These are phyloP conservation scores for Microdon myrmicae DNA, from an alignment of 2,888 invertebrate genomes.

Conservation along the genomic window DNA sequence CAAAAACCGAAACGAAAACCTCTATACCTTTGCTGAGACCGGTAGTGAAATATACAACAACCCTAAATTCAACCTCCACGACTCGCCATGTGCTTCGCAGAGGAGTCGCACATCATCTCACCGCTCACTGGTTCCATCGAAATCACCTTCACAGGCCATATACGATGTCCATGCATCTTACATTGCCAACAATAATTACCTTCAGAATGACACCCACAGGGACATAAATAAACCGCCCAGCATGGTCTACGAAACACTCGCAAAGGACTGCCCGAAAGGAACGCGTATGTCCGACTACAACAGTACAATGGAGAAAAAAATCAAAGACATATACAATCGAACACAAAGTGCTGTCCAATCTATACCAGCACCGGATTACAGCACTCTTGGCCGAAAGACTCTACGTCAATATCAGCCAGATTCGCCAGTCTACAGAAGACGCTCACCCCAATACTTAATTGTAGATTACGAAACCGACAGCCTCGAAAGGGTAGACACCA, in stretches of 20 bases:
- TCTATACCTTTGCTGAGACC: constrained; percentile 61
- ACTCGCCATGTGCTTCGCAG: constrained; percentile 62
- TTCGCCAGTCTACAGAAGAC: constrained; percentile 65
- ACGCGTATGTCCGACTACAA: constrained; percentile 67
- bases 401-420: constrained; percentile 65
- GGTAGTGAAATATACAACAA: constrained; percentile 65
- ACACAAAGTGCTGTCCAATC: constrained; percentile 64
- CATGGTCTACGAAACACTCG: constrained; percentile 76
- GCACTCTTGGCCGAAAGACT: constrained; percentile 64
- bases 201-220: constrained; percentile 64
- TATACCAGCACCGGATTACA: constrained; percentile 67
- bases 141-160: constrained; percentile 56
- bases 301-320: constrained; percentile 65
- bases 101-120: constrained; percentile 59
- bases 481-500: constrained; percentile 73
- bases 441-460: constrained; percentile 66
- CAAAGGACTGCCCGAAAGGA: constrained; percentile 61
- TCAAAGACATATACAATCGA: constrained; percentile 64
- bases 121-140: constrained; percentile 57
- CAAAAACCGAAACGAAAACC: constrained; percentile 54
- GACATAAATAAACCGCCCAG: constrained; percentile 69
- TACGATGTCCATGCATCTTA: constrained; percentile 63
- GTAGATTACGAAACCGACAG: constrained; percentile 81
- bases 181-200: constrained; percentile 60
- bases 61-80: constrained; percentile 64